Evolutionary conservation across 2,888 invertebrate species (phyloP).

Genomic region (Timandra comae): DNA sequence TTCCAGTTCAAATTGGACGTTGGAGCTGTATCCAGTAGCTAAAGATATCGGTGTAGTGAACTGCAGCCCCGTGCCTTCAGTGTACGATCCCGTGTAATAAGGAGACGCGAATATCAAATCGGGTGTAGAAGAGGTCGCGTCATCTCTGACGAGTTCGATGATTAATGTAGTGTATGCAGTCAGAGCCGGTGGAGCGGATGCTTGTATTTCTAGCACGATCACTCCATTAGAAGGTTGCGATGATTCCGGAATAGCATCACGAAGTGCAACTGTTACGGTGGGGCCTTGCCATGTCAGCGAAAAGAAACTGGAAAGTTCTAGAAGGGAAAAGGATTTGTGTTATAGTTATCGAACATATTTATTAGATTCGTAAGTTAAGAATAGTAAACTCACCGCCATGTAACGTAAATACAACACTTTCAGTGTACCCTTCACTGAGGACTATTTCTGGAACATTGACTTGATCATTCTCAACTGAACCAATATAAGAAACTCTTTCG

Average conservation of each 20-base stretch:
- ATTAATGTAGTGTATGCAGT: constrained; percentile 30
- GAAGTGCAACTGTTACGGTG: constrained; percentile 16
- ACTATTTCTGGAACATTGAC: constrained; percentile 22
- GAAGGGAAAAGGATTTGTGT: too few species aligned
- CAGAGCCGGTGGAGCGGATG: constrained; percentile 22
- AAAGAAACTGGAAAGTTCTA: too few species aligned
- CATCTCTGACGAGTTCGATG: constrained; percentile 17
- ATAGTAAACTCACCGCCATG: constrained; percentile 27
- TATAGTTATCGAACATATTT: constrained; percentile 6
- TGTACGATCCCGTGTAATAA: too few species aligned
- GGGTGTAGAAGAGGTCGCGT: too few species aligned
- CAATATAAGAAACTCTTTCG: constrained; percentile 25
- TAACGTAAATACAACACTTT: constrained; percentile 24
- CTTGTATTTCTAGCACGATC: constrained; percentile 28
- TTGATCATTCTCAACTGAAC: constrained; percentile 20
- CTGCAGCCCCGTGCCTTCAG: too few species aligned
- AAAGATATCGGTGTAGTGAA: too few species aligned
- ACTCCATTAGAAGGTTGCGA: constrained; percentile 25
- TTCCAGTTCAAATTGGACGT: too few species aligned
- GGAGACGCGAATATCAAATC: too few species aligned
- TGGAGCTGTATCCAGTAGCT: too few species aligned
- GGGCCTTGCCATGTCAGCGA: neutral
- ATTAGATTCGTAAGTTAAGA: neutral
- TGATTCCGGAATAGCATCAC: constrained; percentile 26
- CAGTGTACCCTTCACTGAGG: constrained; percentile 28